Evolutionary conservation across 1,140 invertebrate genomes (phyloP).

Genomic region (Pseudomyrmex concolor): DNA sequence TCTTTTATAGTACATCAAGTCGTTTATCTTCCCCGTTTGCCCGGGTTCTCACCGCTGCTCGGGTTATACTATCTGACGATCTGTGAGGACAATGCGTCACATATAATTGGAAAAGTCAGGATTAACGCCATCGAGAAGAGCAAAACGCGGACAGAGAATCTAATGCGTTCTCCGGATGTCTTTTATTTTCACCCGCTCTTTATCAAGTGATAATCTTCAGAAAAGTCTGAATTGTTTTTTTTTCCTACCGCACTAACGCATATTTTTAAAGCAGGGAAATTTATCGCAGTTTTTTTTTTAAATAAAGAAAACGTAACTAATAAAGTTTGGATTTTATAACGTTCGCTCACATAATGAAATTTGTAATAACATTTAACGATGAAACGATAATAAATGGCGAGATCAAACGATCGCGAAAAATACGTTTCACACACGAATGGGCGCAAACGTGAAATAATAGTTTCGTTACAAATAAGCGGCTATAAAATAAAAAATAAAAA

Average conservation of each 20-base stretch:
- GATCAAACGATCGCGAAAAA: slow-evolving; percentile 32
- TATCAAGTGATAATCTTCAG: background rate
- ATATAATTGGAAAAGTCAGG: slow-evolving; percentile 60
- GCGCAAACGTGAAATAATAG: background rate
- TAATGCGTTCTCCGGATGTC: background rate
- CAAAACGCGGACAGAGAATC: background rate
- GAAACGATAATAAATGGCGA: slow-evolving; percentile 38
- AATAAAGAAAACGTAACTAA: slow-evolving; percentile 31
- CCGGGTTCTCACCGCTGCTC: slow-evolving; percentile 45
- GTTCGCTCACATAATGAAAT: slow-evolving; percentile 22
- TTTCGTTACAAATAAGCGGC: slow-evolving; percentile 40
- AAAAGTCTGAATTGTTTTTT: background rate
- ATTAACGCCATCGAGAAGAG: slow-evolving; percentile 45
- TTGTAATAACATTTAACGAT: slow-evolving; percentile 50
- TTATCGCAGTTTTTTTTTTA: slow-evolving; percentile 3
- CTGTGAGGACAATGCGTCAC: slow-evolving; percentile 38
- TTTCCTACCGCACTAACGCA: background rate
- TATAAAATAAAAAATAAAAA: slow-evolving; percentile 13
- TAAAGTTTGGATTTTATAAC: slow-evolving; percentile 35
- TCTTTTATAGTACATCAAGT: slow-evolving; percentile 62
- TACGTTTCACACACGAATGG: background rate
- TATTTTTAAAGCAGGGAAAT: background rate
- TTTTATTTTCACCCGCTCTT: background rate
- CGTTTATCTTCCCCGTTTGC: slow-evolving; percentile 55
- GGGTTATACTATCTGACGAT: slow-evolving; percentile 48